These are phyloP conservation scores for Cyrtonyx montezumae DNA, from an alignment of 2,113 vertebrate species.

Conservation along the genomic window DNA sequence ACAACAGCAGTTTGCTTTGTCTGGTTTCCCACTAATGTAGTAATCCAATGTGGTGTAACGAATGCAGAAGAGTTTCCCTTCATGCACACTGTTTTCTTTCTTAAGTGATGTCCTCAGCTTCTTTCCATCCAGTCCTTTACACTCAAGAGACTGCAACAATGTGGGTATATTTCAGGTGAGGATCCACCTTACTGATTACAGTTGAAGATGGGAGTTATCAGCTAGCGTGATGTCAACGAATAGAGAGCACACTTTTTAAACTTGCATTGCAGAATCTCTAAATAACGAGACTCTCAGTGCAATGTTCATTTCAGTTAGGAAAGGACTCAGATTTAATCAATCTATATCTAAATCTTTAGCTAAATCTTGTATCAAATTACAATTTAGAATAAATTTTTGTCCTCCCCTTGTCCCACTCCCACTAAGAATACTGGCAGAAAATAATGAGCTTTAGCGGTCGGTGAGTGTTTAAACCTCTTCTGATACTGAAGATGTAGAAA, in stretches of 20 bases:
- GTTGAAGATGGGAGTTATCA: constrained; percentile 5
- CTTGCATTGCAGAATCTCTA: background rate
- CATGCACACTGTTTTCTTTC: background rate
- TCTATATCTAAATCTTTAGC: constrained; percentile 51
- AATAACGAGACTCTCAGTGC: background rate
- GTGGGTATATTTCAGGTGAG: background rate
- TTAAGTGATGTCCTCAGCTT: background rate
- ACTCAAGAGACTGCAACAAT: background rate
- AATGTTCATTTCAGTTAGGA: constrained; percentile 44
- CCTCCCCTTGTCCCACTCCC: background rate
- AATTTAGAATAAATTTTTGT: constrained; percentile 34
- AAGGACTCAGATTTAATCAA: constrained; percentile 70
- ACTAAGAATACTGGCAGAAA: constrained; percentile 64
- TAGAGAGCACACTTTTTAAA: background rate
- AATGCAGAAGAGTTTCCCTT: constrained; percentile 25
- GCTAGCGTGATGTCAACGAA: background rate
- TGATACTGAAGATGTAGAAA: constrained; percentile 59
- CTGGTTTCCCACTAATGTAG: background rate
- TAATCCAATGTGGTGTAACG: background rate
- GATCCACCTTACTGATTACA: background rate
- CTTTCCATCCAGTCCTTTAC: background rate
- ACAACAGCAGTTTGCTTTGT: background rate
- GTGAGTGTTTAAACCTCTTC: constrained; percentile 51
- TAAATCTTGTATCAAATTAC: constrained; percentile 64
- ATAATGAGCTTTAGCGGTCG: constrained; percentile 58